Conservation (phyloP, 2,113 vertebrate genomes). For the Sander lucioperca region DNA sequence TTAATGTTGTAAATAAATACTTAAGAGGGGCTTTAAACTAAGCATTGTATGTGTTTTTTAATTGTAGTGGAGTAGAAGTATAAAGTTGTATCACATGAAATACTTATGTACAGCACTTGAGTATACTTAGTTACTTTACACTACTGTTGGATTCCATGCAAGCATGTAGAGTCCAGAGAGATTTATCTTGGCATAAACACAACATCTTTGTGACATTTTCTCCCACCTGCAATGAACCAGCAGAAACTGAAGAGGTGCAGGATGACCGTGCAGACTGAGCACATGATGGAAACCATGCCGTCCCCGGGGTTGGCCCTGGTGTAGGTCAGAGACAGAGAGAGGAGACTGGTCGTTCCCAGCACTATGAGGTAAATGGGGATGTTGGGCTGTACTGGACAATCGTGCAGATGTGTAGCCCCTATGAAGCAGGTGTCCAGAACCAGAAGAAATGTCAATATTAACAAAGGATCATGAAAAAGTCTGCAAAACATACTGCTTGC, state of each 20-base stretch:
- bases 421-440: background rate
- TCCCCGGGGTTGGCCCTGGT: background rate
- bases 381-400: conserved; percentile 57
- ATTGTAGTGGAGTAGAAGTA: background rate
- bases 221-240: conserved; percentile 75
- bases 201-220: background rate
- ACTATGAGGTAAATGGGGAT: conserved; percentile 77
- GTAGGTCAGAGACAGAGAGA: conserved; percentile 64
- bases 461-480: background rate
- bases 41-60: background rate
- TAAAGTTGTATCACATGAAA: background rate
- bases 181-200: background rate
- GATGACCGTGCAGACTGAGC: background rate
- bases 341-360: conserved; percentile 52
- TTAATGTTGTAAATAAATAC: too few species aligned
- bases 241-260: conserved; percentile 66
- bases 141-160: background rate
- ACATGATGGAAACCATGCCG: background rate
- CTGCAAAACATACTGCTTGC: background rate
- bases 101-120: background rate
- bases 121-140: background rate
- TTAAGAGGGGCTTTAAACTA: background rate
- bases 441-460: background rate
- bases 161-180: background rate
- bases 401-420: conserved; percentile 55